Evolutionary conservation across 1,140 invertebrate species (phyloP).

Genomic region (Caenorhabditis tropicalis): DNA sequence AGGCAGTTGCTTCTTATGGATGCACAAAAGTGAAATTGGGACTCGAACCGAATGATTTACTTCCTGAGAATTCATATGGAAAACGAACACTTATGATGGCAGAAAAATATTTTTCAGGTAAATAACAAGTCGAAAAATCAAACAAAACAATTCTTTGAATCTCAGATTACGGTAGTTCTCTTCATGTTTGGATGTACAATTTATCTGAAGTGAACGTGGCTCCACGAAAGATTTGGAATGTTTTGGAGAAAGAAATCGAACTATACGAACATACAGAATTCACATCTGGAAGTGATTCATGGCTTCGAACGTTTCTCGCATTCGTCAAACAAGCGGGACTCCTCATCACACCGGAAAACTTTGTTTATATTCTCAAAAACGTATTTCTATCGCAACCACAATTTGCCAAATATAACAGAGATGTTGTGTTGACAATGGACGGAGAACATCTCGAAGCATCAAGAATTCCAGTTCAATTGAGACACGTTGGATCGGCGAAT

Average conservation of each 20-base stretch:
- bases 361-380: conserved; percentile 65
- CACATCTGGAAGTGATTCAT: conserved; percentile 80
- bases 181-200: conserved; percentile 72
- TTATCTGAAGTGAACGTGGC: conserved; percentile 61
- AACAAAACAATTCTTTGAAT: neutral
- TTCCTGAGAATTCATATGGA: conserved; percentile 72
- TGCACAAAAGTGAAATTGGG: conserved; percentile 71
- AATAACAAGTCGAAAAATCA: neutral
- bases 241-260: conserved; percentile 67
- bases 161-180: conserved; percentile 67
- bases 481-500: conserved; percentile 67
- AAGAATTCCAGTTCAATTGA: conserved; percentile 64
- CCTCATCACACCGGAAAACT: conserved; percentile 74
- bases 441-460: conserved; percentile 60
- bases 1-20: conserved; percentile 69
- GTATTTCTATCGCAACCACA: conserved; percentile 64
- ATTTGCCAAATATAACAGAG: conserved; percentile 68
- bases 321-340: conserved; percentile 82
- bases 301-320: conserved; percentile 84
- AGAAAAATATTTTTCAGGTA: conserved; percentile 69
- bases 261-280: conserved; percentile 70
- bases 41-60: conserved; percentile 72
- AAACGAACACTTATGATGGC: conserved; percentile 64
- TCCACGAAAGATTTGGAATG: conserved; percentile 63
- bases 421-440: conserved; percentile 58